Conservation (phyloP, 2,888 invertebrate genomes). For the Rhodophaea formosa region DNA sequence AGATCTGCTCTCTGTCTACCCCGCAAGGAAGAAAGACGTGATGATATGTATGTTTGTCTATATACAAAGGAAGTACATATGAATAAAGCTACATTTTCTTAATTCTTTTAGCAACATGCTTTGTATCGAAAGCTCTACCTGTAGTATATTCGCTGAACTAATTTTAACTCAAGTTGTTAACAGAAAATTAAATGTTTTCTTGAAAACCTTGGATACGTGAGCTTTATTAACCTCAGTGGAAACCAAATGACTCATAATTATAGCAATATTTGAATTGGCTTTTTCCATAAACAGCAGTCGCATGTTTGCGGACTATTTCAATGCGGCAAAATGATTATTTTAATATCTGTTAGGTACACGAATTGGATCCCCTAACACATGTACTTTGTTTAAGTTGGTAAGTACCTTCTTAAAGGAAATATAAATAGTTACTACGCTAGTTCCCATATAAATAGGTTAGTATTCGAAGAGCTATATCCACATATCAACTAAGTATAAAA, state of each 20-base stretch:
- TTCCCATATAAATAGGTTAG: too few species aligned
- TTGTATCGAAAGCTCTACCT: background rate
- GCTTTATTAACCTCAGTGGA: constrained; percentile 63
- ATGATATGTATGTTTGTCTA: too few species aligned
- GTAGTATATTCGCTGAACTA: constrained; percentile 13
- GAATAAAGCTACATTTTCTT: background rate
- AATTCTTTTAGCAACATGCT: background rate
- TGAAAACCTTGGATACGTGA: constrained; percentile 52
- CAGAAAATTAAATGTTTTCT: constrained; percentile 50
- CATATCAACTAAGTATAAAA: too few species aligned
- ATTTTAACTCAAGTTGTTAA: constrained; percentile 24
- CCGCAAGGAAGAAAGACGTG: too few species aligned
- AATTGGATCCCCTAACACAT: constrained; percentile 20
- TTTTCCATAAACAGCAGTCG: constrained; percentile 65
- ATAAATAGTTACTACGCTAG: background rate
- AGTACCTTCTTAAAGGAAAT: background rate
- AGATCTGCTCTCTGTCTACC: too few species aligned
- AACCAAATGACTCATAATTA: constrained; percentile 71
- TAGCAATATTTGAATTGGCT: constrained; percentile 70
- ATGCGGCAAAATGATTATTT: constrained; percentile 58
- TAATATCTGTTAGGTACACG: constrained; percentile 45
- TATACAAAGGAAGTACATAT: too few species aligned
- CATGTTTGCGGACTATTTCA: constrained; percentile 65
- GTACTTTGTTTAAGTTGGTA: background rate
- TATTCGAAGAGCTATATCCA: too few species aligned